Evolutionary conservation across 1,140 invertebrate genomes (phyloP), one percentile per base, ranked within the genome.

Genomic region (Psix sp.): DNA sequence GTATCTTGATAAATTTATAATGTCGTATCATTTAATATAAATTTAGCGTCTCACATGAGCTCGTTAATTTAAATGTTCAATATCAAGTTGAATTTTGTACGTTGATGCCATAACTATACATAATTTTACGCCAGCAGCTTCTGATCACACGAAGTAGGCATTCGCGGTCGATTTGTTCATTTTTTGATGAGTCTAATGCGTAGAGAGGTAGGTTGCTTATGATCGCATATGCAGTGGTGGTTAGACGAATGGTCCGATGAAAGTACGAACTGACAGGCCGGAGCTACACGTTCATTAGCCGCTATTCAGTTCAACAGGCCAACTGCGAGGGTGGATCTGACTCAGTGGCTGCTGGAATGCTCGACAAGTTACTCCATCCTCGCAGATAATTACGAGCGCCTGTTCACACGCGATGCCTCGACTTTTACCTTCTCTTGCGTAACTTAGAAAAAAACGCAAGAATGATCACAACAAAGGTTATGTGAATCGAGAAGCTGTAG

Each of bases 261-360:
- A 63, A 76, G 49, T 71, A 76, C 70, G 73, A 72, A 71, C 77
- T 62, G 71, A 77, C 68, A 82, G 82, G 75, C 74, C 68, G 72
- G 76, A 79, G 81, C 82, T 79, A 78, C 77, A 76, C 80, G 84
- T 85, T 86, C 83, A 86, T 86, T 86, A 85, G 82, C 82, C 74
- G 79, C 84, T 86, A 86, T 86, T 86, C 84, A 86, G 80, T 84
- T 82, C 79, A 81, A 80, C 80, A 77, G 81, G 78, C 81, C 81
- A 83, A 83, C 78, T 77, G 77, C 77, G 82, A 84, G 84, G 84
- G 83, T 84, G 82, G 81, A 79, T 82, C 74, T 77, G 76, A 81
- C 82, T 81, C 78, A 76, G 78, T 80, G 76, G 81, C 82, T 84
- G 83, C 78, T 81, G 83, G 82, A 83, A 84, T 84, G 79, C 79